phyloP scores from a whole-genome alignment of 2,797 vertebrate species.

The Apodemus agrarius region DNA sequence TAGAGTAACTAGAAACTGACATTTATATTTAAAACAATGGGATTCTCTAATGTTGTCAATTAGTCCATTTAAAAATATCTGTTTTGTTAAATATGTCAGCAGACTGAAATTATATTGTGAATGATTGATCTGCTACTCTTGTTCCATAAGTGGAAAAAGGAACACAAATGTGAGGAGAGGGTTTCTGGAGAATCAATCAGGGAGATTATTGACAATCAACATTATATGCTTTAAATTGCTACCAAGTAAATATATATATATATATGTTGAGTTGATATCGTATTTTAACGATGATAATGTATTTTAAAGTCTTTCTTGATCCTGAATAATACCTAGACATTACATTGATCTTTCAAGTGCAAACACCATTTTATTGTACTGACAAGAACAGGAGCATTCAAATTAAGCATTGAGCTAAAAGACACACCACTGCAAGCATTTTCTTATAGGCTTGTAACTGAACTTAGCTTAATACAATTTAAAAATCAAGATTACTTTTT shows the following conservation, averaged over 20 bases:
- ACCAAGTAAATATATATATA: neutral
- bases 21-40: neutral
- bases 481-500: neutral
- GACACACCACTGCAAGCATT: neutral
- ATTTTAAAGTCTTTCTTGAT: neutral
- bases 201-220: neutral
- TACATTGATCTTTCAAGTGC: neutral
- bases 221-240: neutral
- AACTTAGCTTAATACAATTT: conserved; percentile 15
- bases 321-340: conserved; percentile 1
- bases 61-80: conserved; percentile 1
- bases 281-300: neutral
- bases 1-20: conserved; percentile 4
- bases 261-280: neutral
- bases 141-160: neutral
- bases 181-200: conserved; percentile 12
- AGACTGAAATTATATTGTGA: neutral
- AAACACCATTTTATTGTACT: neutral
- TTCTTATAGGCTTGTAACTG: conserved; percentile 14
- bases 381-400: neutral
- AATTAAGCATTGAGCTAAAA: neutral
- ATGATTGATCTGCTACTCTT: neutral
- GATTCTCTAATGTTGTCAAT: neutral
- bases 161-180: neutral
- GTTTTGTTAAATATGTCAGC: neutral